Base-by-base conservation (phyloP, 2,888 invertebrate species). In the Drosophila mercatorum region DNA sequence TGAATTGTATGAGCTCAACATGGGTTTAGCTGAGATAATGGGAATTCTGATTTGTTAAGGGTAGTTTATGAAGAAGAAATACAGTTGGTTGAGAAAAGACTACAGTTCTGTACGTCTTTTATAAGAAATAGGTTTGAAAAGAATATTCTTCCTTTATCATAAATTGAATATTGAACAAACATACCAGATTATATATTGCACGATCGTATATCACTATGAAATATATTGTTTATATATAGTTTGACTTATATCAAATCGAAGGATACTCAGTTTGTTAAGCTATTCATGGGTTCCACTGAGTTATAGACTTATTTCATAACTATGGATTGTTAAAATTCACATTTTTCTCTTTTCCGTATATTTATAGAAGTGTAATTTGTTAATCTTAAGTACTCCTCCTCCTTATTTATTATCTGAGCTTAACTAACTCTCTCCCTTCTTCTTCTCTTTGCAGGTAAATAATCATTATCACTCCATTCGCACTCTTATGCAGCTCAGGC, bases 371-470 rank as follows among this genome's bases (percentile, higher is more conserved):
- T 28, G 5, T 28, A 28, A 28, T 4, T 5, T 31, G 31, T 31
- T 1, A 46, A 46, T 10, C 10, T n/a, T 28, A 5, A 31, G 6
- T 34, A 34, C 34, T 31, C 3, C 5, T 5, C 6, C 1, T n/a
- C n/a, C n/a, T 3, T 17, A 28, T 49, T 28, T 0, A 14, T 34
- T 26, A 5, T 12, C n/a, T 22, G 11, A 49, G 10, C 14, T 61
- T 5, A 28, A 38, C 63, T 81, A 75, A 88, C 46, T 4, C 34
- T 46, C 78, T 66, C 53, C 44, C n/a, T 10, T 41, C 55, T 75
- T 44, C 56, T 87, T 68, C 71, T 83, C 55, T 58, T 91, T 91
- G 8, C 91, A 91, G 92, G 91, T 91, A 91, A 88, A 68, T 62
- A 43, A 55, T 22, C 10, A 26, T 67, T 72, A 56, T 34, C 34